Conservation (phyloP, 2,888 invertebrate genomes). For the Dynastes maya region DNA sequence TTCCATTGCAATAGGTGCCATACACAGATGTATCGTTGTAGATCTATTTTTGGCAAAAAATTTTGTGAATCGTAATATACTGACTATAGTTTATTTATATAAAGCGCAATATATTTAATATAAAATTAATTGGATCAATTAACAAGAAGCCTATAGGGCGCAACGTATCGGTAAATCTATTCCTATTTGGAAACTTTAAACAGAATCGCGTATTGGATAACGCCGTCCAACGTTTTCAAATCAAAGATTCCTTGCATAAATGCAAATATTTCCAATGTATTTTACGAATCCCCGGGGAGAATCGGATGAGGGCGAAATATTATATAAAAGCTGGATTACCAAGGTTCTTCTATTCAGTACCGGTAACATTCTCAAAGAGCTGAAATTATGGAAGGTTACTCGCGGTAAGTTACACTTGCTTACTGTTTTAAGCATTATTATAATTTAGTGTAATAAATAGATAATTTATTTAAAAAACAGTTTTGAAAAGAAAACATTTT, state of each 20-base stretch:
- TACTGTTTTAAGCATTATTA: background rate
- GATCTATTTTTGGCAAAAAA: too few relatives aligned
- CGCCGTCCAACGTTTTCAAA: conserved; percentile 53
- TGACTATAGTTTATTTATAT: too few relatives aligned
- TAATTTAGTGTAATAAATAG: too few relatives aligned
- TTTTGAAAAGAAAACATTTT: too few relatives aligned
- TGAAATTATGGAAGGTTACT: conserved; percentile 35
- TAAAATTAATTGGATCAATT: too few relatives aligned
- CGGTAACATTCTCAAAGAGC: conserved; percentile 9
- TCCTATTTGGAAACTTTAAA: background rate
- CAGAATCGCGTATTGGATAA: conserved; percentile 45
- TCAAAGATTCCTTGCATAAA: conserved; percentile 59
- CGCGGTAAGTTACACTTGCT: conserved; percentile 26
- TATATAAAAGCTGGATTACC: conserved; percentile 53
- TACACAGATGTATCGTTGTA: too few relatives aligned
- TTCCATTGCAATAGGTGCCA: too few relatives aligned
- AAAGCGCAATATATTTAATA: too few relatives aligned
- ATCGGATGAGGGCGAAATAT: conserved; percentile 44
- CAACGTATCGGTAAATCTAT: too few relatives aligned
- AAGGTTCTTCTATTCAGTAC: conserved; percentile 24
- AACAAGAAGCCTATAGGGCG: too few relatives aligned
- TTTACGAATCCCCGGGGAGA: conserved; percentile 54
- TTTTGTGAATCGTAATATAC: too few relatives aligned
- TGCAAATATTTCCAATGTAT: conserved; percentile 56
- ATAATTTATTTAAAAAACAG: too few relatives aligned